These are phyloP conservation scores for Lepeophtheirus salmonis DNA, from an alignment of 1,140 invertebrate genomes.

Conservation along the genomic window DNA sequence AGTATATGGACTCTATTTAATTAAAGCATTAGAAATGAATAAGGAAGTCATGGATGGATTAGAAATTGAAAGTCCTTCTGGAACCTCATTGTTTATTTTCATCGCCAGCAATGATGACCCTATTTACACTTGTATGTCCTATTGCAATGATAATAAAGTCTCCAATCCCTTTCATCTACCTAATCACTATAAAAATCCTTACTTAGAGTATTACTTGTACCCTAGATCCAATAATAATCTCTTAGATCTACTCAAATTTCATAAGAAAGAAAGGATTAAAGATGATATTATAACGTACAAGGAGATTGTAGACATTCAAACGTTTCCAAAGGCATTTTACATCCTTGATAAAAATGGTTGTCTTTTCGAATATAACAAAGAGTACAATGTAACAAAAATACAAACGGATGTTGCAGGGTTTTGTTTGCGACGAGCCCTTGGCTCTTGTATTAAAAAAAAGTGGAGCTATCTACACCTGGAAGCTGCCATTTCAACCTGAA, in stretches of 20 bases:
- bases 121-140: no score
- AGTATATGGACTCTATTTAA: no score
- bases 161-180: background rate
- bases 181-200: background rate
- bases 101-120: no score
- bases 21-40: no score
- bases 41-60: no score
- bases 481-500: background rate
- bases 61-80: no score
- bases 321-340: background rate
- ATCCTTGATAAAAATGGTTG: background rate
- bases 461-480: background rate
- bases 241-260: background rate
- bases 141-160: no score
- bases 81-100: no score
- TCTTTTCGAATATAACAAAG: background rate
- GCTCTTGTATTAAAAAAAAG: background rate
- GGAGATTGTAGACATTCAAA: background rate
- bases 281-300: background rate
- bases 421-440: background rate
- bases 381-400: background rate
- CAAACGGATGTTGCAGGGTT: background rate
- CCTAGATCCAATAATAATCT: background rate
- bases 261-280: background rate
- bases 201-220: background rate